Conservation (phyloP, 2,113 vertebrate species). For the Cardinalis cardinalis region DNA sequence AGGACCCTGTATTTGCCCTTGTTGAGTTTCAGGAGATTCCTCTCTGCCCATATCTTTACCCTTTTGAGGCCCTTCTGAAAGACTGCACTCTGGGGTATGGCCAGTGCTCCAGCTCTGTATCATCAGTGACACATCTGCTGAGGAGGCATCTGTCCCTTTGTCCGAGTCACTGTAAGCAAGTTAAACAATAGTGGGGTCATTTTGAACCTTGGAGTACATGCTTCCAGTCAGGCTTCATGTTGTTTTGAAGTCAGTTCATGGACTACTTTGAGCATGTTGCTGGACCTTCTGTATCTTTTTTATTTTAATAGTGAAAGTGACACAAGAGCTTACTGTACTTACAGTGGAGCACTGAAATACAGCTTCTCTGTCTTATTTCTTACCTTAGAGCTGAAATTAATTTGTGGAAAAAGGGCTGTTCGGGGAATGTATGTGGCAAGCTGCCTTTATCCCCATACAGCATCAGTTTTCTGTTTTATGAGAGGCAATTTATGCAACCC, state of each 20-base stretch:
- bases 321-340: neutral
- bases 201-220: neutral
- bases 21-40: neutral
- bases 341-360: neutral
- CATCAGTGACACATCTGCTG: neutral
- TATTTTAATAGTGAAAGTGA: neutral
- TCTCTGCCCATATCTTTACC: neutral
- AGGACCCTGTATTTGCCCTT: rapidly evolving
- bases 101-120: neutral
- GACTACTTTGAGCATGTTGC: neutral
- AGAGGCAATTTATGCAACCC: neutral
- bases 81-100: neutral
- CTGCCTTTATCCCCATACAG: neutral
- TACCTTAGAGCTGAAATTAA: neutral
- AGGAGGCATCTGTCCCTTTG: neutral
- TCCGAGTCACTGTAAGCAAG: rapidly evolving
- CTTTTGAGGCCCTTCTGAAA: neutral
- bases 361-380: neutral
- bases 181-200: neutral
- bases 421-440: neutral
- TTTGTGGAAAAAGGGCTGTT: neutral
- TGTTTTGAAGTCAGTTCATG: neutral
- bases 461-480: neutral
- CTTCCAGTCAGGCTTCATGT: neutral
- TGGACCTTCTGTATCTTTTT: neutral